These are phyloP conservation scores for Oscheius sp. DNA, from an alignment of 2,888 invertebrate genomes.

Conservation along the genomic window DNA sequence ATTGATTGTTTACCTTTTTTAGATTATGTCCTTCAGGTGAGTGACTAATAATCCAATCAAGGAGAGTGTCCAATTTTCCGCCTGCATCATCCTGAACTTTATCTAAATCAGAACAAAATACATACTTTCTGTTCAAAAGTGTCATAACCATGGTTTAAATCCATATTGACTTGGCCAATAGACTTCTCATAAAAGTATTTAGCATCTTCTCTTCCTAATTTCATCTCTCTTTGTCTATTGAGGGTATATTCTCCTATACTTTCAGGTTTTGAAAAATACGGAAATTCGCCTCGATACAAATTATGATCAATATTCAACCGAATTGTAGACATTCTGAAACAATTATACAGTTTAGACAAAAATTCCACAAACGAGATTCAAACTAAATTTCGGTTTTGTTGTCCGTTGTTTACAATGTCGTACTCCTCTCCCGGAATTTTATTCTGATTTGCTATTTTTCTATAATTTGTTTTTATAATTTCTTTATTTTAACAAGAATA, in stretches of 20 bases:
- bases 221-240: background rate
- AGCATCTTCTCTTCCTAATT: conserved; percentile 18
- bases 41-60: conserved; percentile 38
- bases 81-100: conserved; percentile 29
- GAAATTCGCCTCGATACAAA: background rate
- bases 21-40: conserved; percentile 34
- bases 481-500: too few species aligned
- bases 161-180: conserved; percentile 13
- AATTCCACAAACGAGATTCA: too few species aligned
- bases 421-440: too few species aligned
- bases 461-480: too few species aligned
- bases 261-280: conserved; percentile 15
- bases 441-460: too few species aligned
- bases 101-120: background rate
- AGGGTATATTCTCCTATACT: conserved; percentile 20
- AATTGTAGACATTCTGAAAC: background rate
- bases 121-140: conserved; percentile 40
- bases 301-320: background rate
- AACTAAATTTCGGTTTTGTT: too few species aligned
- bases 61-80: conserved; percentile 38
- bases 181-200: conserved; percentile 15
- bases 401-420: too few species aligned
- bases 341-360: too few species aligned
- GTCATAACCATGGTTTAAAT: conserved; percentile 40
- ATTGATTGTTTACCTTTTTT: conserved; percentile 33